These are phyloP conservation scores for Haliclystus octoradiatus DNA, from an alignment of 30 jellyfish, hydroid and myxozoan species.

Conservation along the genomic window DNA sequence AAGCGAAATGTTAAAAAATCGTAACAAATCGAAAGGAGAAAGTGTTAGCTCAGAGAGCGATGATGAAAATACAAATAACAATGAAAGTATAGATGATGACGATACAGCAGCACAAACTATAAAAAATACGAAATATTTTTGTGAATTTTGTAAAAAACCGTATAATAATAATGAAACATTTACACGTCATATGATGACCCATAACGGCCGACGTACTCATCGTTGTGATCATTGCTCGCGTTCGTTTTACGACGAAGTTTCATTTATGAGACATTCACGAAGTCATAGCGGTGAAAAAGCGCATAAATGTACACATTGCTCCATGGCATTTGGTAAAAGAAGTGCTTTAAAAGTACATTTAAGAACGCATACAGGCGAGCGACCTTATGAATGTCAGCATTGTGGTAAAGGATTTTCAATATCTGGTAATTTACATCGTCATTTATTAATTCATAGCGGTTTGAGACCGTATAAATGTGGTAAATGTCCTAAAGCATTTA, in stretches of 20 bases:
- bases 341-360: constrained; percentile 29
- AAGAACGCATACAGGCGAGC: constrained; percentile 32
- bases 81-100: too few species aligned
- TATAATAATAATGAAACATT: constrained; percentile 2
- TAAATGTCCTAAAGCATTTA: constrained; percentile 28
- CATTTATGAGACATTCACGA: constrained; percentile 8
- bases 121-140: neutral
- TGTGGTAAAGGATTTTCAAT: constrained; percentile 31
- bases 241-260: constrained; percentile 18
- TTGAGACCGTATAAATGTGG: constrained; percentile 36
- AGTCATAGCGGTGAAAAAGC: constrained; percentile 32
- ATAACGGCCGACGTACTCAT: constrained; percentile 21
- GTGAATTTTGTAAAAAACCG: constrained; percentile 20
- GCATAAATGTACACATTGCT: constrained; percentile 19
- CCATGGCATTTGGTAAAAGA: constrained; percentile 25
- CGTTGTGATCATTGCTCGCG: constrained; percentile 27
- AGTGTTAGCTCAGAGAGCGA: too few species aligned
- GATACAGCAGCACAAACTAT: neutral
- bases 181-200: constrained; percentile 15
- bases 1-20: too few species aligned
- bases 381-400: constrained; percentile 17
- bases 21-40: too few species aligned
- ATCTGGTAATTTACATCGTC: constrained; percentile 44
- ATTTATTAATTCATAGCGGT: constrained; percentile 25
- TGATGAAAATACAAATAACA: too few species aligned